Percentiles rank a stretch among this genome's conserved stretches.
These are phyloP conservation scores for Mylabris phalerata DNA, from an alignment of 1,140 invertebrate species.

Conservation along the genomic window DNA sequence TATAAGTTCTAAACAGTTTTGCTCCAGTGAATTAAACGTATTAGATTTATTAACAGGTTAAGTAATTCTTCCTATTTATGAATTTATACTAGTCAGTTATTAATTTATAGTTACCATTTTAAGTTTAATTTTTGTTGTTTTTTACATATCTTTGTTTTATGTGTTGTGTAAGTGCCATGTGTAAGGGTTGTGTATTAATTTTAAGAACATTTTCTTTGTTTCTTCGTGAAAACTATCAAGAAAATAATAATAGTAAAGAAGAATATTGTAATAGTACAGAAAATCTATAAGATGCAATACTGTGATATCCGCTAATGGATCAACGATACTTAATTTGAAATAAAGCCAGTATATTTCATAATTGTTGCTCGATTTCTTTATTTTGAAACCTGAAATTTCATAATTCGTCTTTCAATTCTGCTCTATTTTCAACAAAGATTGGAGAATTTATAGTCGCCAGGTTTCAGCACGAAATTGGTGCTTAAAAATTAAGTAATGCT, in stretches of 20 bases:
- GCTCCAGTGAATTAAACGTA: neutral
- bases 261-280: neutral
- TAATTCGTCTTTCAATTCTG: too few relatives aligned
- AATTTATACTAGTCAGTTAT: slow-evolving; percentile 15
- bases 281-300: slow-evolving; percentile 30
- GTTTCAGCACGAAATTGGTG: too few relatives aligned
- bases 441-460: too few relatives aligned
- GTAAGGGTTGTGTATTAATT: slow-evolving; percentile 14
- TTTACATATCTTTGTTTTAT: slow-evolving; percentile 9
- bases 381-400: too few relatives aligned
- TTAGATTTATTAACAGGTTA: neutral
- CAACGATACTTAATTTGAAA: slow-evolving; percentile 27
- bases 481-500: too few relatives aligned
- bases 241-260: slow-evolving; percentile 10
- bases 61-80: slow-evolving; percentile 9
- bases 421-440: too few relatives aligned
- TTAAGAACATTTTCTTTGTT: neutral
- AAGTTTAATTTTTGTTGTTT: slow-evolving; percentile 8
- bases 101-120: slow-evolving; percentile 16
- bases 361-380: neutral
- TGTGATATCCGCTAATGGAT: slow-evolving; percentile 31
- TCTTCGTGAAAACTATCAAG: slow-evolving; percentile 6
- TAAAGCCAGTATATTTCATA: slow-evolving; percentile 29
- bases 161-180: slow-evolving; percentile 26
- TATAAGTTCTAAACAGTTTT: neutral